Conservation (phyloP, 30 jellyfish, hydroid and myxozoan genomes). For the Chironex yamaguchii region DNA sequence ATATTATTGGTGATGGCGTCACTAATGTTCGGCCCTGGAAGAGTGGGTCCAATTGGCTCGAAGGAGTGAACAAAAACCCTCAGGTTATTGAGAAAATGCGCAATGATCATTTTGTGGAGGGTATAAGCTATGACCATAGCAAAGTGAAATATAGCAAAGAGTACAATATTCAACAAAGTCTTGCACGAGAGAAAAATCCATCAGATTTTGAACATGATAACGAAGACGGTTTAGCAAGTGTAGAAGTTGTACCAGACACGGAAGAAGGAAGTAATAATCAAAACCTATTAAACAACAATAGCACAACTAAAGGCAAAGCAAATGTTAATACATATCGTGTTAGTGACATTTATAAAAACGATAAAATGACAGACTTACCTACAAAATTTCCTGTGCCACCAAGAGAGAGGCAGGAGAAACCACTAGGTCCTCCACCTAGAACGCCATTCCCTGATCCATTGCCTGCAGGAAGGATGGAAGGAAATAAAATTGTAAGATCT, state of each 20-base stretch:
- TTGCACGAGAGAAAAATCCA: background rate
- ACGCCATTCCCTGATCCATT: conserved; percentile 36
- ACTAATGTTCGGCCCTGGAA: conserved; percentile 90
- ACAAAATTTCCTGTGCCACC: background rate
- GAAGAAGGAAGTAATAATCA: background rate
- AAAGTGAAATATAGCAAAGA: background rate
- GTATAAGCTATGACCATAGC: conserved; percentile 53
- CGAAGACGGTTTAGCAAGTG: background rate
- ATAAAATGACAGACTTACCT: background rate
- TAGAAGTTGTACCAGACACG: background rate
- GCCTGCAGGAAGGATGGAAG: conserved; percentile 79
- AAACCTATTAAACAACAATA: background rate
- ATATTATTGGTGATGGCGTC: conserved; percentile 93
- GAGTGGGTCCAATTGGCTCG: conserved; percentile 85
- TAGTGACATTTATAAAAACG: too few species aligned
- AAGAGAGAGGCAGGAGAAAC: background rate
- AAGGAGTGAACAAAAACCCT: conserved; percentile 32
- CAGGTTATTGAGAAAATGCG: conserved; percentile 72
- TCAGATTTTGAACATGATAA: background rate
- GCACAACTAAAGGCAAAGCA: background rate
- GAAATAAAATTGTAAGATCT: conserved; percentile 78
- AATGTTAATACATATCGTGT: background rate
- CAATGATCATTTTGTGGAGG: conserved; percentile 88
- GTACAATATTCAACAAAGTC: background rate
- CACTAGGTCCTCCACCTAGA: conserved; percentile 71